A percentile compares a stretch with the other conserved stretches of the same genome.
phyloP scores from a whole-genome alignment of 2,797 vertebrate genomes.

The Macropodus opercularis region DNA sequence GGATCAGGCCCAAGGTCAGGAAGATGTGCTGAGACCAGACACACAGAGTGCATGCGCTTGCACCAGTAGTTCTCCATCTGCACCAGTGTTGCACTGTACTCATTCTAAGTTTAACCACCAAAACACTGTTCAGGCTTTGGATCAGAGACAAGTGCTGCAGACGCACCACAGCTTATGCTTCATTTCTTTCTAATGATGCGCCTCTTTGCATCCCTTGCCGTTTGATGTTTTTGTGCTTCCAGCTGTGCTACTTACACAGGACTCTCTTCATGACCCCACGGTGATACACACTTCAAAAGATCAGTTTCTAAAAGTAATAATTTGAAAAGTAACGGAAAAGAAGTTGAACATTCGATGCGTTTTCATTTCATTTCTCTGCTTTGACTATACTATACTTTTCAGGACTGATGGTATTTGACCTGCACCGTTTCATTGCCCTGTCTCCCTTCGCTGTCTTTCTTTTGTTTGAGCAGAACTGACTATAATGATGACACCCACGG shows the following conservation, averaged over 20 bases:
- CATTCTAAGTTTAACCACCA: constrained; percentile 15
- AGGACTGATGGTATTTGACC: constrained; percentile 15
- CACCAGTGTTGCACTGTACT: background rate
- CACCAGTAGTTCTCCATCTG: constrained; percentile 25
- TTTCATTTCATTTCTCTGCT: background rate
- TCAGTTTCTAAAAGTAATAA: background rate
- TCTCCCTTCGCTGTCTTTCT: constrained; percentile 7
- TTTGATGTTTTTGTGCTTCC: constrained; percentile 15
- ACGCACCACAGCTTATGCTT: constrained; percentile 20
- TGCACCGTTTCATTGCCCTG: constrained; percentile 10
- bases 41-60: constrained; percentile 23
- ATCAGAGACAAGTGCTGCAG: no score
- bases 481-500: constrained; percentile 22
- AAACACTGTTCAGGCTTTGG: constrained; percentile 2
- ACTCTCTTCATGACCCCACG: background rate
- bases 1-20: constrained; percentile 49
- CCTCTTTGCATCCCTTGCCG: background rate
- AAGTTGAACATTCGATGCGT: no score
- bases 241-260: background rate
- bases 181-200: constrained; percentile 21
- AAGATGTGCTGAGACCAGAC: constrained; percentile 51
- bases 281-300: background rate
- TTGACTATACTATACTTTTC: background rate
- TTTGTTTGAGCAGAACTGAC: constrained; percentile 39
- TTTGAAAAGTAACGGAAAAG: no score